These are phyloP conservation scores for Leptopilina myrica DNA, from an alignment of 2,888 invertebrate species.

Conservation along the genomic window DNA sequence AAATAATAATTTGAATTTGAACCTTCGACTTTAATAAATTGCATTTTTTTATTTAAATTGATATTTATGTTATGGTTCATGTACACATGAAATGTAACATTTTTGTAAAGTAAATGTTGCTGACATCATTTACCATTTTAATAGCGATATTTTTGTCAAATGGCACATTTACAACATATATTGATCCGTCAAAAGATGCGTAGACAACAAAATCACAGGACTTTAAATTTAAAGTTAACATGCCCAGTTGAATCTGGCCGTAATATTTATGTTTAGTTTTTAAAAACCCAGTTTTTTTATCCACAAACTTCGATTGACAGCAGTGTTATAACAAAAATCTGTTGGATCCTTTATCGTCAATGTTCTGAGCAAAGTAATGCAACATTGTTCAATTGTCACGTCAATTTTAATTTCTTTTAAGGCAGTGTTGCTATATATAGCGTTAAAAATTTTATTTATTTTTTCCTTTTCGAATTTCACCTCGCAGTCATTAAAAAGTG, in stretches of 20 bases:
- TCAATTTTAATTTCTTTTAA: conserved; percentile 14
- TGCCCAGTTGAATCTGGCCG: conserved; percentile 2
- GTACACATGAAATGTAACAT: neutral
- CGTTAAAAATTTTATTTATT: neutral
- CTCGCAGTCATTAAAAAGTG: neutral
- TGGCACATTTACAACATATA: neutral
- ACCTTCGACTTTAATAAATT: too few relatives aligned
- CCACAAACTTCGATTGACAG: neutral
- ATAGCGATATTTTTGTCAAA: neutral
- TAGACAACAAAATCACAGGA: neutral
- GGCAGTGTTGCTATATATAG: neutral
- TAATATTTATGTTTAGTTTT: conserved; percentile 9
- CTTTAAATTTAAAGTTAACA: neutral
- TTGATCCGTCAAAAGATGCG: neutral
- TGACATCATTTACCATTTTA: neutral
- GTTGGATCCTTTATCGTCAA: neutral
- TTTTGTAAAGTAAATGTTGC: neutral
- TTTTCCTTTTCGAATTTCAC: neutral
- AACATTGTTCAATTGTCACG: neutral
- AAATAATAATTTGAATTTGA: too few relatives aligned
- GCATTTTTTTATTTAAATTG: too few relatives aligned
- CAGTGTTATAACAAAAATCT: conserved; percentile 1
- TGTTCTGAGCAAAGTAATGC: neutral
- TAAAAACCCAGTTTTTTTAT: neutral
- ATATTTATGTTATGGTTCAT: too few relatives aligned